Evolutionary conservation across 2,888 invertebrate species (phyloP), one percentile per base, ranked within the genome.

Genomic region (Hedya salicella): DNA sequence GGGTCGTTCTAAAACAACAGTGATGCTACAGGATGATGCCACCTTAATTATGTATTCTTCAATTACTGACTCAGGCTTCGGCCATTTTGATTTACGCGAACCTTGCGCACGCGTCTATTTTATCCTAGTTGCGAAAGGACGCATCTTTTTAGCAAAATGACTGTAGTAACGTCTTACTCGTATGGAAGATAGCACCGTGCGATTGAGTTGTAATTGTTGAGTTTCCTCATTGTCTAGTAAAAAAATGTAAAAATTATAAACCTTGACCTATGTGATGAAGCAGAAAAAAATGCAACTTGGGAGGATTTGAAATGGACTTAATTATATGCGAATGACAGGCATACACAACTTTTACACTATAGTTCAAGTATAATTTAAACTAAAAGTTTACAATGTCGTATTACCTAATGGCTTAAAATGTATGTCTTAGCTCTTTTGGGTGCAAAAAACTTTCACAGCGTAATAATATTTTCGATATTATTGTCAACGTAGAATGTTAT

Each of bases 31-130:
- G 52, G 53, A 54, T 62, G 62, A 53, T 62, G 62, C 46, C 62
- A 62, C 46, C 46, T 62, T 53, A 39, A 62, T 62, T 62, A 54
- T 46, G 46, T 62, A 44, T 50, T 61, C 42, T 11, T 62, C 54
- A 48, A 40, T 54, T 48, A 62, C 46, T 54, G 54, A 54, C 46
- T 62, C 54, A 54, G 62, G 17, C 17, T 30, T 4, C 53, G 4
- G 21, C 46, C 54, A 62, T 36, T 62, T 42, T 53, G 62, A 62
- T 53, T 53, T 53, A 36, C 44, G 21, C 44, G n/a, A 39, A n/a
- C 8, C 30, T 25, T 17, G 56, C 30, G 56, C 56, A 44, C 32
- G 56, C 44, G 44, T 30, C 44, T 32, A n/a, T 44, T 44, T 44
- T 25, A 39, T 56, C 25, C 42, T 42, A 5, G 16, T 1, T 39